These are phyloP conservation scores for Camponotus fellah DNA, from an alignment of 2,888 invertebrate species.

Conservation along the genomic window DNA sequence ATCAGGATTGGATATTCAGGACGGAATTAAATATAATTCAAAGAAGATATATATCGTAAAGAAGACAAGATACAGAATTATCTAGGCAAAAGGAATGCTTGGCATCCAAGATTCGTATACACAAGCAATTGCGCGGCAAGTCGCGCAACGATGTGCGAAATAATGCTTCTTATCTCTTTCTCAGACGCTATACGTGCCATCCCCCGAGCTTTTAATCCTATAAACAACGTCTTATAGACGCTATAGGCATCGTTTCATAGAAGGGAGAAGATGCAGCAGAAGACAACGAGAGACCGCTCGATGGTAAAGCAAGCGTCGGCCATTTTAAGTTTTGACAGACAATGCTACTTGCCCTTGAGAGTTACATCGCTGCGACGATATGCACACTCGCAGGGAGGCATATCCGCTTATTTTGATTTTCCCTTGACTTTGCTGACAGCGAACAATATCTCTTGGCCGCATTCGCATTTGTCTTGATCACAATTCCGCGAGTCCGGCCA, in stretches of 20 bases:
- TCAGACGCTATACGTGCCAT: neutral
- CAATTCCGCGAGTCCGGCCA: constrained; percentile 32
- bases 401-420: constrained; percentile 21
- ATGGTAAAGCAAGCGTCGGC: neutral
- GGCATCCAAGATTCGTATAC: constrained; percentile 2
- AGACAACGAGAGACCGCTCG: neutral
- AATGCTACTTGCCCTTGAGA: neutral
- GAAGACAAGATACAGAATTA: constrained; percentile 34
- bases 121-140: constrained; percentile 35
- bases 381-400: constrained; percentile 4
- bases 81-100: constrained; percentile 32
- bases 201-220: constrained; percentile 30
- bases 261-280: neutral
- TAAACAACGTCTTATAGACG: constrained; percentile 2
- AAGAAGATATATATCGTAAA: neutral
- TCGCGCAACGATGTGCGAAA: constrained; percentile 43
- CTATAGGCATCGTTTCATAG: neutral
- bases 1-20: constrained; percentile 33
- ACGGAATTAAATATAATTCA: constrained; percentile 25
- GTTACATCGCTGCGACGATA: constrained; percentile 6
- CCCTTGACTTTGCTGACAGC: constrained; percentile 26
- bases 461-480: constrained; percentile 45
- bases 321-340: neutral
- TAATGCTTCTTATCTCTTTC: constrained; percentile 41
- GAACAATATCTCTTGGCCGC: constrained; percentile 30